Evolutionary conservation across 2,888 invertebrate species (phyloP), one percentile per base, ranked within the genome.

Genomic region (Aelia acuminata): DNA sequence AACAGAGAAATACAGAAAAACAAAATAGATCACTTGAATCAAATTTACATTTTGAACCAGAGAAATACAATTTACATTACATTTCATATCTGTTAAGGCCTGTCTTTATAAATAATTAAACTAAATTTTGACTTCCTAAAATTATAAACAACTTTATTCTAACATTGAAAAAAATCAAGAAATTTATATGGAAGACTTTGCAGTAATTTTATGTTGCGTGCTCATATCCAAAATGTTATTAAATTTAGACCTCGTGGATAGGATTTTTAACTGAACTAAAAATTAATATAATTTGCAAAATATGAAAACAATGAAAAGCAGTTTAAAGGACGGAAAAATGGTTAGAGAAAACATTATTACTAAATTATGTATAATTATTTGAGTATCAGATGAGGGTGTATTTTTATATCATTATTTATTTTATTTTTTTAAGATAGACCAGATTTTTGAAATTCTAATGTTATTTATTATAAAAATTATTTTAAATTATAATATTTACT

Each of bases 201-300:
- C 85, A 85, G 50, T 85, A 85, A 85, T 85, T 85, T 48, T 85
- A 53, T 50, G 48, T 50, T 50, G 50, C 39, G 31, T 50, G 26
- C 15, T 15, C 7, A 85, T 85, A 10, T 50, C n/a, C 31, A 35
- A 26, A 85, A 35, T 49, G 22, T 35, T 85, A 39, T 8, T 50
- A 4, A 85, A 85, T 85, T 31, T 11, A 31, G 20, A 35, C 11
- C 20, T 22, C 35, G 22, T 22, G 31, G 50, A 31, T 48, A 35
- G 3, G 85, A 35, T 50, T 35, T 11, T 50, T 39, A 3, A 85
- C 35, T 39, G 3, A 35, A 50, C 18, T 50, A 2, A 85, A 50
- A 85, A 85, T 35, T 53, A 26, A 85, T 50, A 39, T 39, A 39
- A 39, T 39, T 5, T 7, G 75, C 75, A 35, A 75, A 75, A 75